A percentile compares a stretch with the other conserved stretches of the same genome.
phyloP scores from a whole-genome alignment of 2,888 invertebrate genomes.

The Onthophagus sagittarius region DNA sequence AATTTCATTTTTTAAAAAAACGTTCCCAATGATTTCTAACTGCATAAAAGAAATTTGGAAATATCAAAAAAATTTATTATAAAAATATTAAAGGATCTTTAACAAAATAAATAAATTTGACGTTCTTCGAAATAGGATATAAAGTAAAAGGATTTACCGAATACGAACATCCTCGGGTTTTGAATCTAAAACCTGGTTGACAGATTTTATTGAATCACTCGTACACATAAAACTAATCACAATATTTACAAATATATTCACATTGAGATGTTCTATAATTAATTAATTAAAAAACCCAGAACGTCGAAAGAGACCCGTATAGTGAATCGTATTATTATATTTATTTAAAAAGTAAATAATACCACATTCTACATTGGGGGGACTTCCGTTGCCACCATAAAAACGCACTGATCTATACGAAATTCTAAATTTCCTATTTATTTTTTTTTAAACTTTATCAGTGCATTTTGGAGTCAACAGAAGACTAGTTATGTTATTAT shows the following conservation, averaged over 20 bases:
- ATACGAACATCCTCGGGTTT: conserved; percentile 13
- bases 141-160: neutral
- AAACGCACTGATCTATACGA: neutral
- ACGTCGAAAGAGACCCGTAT: conserved; percentile 46
- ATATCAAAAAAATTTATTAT: too few relatives aligned
- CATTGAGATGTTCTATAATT: conserved; percentile 46
- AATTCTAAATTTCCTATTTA: conserved; percentile 17
- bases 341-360: conserved; percentile 31
- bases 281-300: conserved; percentile 41
- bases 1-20: too few relatives aligned
- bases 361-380: conserved; percentile 36
- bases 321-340: conserved; percentile 40
- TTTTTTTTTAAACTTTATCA: conserved; percentile 19
- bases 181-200: conserved; percentile 43
- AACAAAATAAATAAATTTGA: neutral
- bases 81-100: too few relatives aligned
- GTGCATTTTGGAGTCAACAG: neutral
- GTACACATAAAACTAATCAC: conserved; percentile 48
- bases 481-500: conserved; percentile 6
- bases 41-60: too few relatives aligned
- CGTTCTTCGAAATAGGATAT: neutral
- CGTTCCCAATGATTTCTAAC: too few relatives aligned
- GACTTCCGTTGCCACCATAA: neutral
- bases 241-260: conserved; percentile 49
- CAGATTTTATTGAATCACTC: conserved; percentile 48